Evolutionary conservation across 1,140 invertebrate genomes (phyloP).

Genomic region (Psix sp.): DNA sequence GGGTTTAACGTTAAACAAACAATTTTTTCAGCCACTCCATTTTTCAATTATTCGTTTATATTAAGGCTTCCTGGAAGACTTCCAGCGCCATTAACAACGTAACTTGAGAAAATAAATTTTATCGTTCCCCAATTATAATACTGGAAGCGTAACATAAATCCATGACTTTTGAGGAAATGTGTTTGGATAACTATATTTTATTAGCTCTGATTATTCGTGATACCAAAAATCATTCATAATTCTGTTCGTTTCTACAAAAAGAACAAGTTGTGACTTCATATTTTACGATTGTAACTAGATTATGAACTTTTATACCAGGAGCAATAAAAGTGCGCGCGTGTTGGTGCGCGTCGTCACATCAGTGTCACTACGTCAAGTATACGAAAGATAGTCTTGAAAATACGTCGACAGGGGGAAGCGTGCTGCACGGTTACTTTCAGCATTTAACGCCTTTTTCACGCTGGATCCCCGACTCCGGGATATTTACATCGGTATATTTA

Average conservation of each 20-base stretch:
- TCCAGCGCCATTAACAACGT: too few relatives aligned
- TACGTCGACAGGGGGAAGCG: slow-evolving; percentile 45
- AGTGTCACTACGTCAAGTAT: slow-evolving; percentile 47
- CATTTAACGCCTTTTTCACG: slow-evolving; percentile 66
- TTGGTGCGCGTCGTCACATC: slow-evolving; percentile 26
- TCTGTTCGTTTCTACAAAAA: too few relatives aligned
- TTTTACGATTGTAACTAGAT: slow-evolving; percentile 4
- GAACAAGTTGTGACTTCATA: too few relatives aligned
- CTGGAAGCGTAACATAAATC: too few relatives aligned
- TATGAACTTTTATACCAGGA: slow-evolving; percentile 36
- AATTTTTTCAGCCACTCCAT: slow-evolving; percentile 51
- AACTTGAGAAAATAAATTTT: slow-evolving; percentile 37
- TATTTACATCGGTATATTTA: slow-evolving; percentile 68
- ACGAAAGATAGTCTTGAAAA: slow-evolving; percentile 49
- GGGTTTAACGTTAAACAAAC: slow-evolving; percentile 59
- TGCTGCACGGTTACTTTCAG: slow-evolving; percentile 61
- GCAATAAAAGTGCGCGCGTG: slow-evolving; percentile 30
- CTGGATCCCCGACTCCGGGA: slow-evolving; percentile 55
- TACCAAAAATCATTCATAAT: too few relatives aligned
- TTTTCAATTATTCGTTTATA: slow-evolving; percentile 57
- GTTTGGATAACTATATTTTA: too few relatives aligned
- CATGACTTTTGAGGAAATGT: too few relatives aligned
- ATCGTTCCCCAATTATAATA: slow-evolving; percentile 17
- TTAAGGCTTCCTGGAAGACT: slow-evolving; percentile 47
- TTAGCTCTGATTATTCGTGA: too few relatives aligned